Evolutionary conservation across 1,140 invertebrate species (phyloP), one percentile per base, ranked within the genome.

Genomic region (Magallana angulata): DNA sequence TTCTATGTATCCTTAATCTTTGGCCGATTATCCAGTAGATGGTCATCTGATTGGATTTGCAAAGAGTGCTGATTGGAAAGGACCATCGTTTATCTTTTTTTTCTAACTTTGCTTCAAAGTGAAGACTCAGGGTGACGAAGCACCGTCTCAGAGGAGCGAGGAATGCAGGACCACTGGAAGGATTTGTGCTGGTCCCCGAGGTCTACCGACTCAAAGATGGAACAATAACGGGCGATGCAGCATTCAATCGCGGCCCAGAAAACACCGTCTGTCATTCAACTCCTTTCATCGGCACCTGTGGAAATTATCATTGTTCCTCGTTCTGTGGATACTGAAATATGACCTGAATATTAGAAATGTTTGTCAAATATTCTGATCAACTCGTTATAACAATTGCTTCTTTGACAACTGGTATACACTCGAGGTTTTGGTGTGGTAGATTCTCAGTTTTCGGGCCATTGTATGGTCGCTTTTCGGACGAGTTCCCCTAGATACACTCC

Each of bases 1-100:
- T 76, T 76, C 68, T 76, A 30, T 30, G 68, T 76, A 76, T 76
- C 68, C 68, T 76, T 76, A 76, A 76, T 76, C 68, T 76, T 76
- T 76, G 68, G 68, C 36, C 68, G 68, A 76, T 76, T 76, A 76
- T 76, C 68, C 68, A 30, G 68, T 48, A 11, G 68, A 76, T 76
- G 68, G 68, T 76, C 68, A 76, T 24, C 68, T 24, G 68, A 76
- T 76, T 76, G 68, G 24, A 30, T 76, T 76, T 24, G 68, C 36
- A 30, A 76, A 30, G 11, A 14, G 24, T 76, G 68, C 68, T 76
- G 68, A 76, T 76, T 30, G 68, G 24, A 36, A 36, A 76, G 68
- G 68, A 76, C 68, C 68, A 76, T 48, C 30, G 68, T 24, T 76
- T 76, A 76, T 76, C 68, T 76, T 76, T 76, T 71, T 71, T 76